Evolutionary conservation across 2,888 invertebrate species (phyloP).

Genomic region (Agrochola litura): DNA sequence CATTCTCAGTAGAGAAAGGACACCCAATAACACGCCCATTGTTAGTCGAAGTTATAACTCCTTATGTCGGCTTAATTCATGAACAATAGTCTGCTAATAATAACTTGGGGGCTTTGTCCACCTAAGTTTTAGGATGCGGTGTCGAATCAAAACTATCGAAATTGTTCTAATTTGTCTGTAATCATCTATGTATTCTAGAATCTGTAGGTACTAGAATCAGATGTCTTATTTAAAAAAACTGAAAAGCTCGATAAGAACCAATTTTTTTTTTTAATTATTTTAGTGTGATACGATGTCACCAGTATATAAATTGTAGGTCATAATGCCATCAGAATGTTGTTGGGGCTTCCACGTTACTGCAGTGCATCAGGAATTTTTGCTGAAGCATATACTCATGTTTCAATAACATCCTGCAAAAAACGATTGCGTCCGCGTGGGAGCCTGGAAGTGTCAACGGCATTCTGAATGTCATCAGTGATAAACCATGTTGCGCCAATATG

Average conservation of each 20-base stretch:
- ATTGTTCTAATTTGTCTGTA: background rate
- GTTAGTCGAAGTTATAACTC: conserved; percentile 9
- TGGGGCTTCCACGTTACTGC: too few relatives aligned
- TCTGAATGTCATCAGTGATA: too few relatives aligned
- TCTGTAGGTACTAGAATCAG: background rate
- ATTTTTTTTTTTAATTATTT: background rate
- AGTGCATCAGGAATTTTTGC: too few relatives aligned
- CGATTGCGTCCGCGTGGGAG: too few relatives aligned
- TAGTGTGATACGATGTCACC: background rate
- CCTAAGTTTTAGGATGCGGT: background rate
- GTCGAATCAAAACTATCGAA: background rate
- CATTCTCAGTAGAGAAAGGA: background rate
- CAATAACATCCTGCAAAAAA: too few relatives aligned
- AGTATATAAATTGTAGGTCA: background rate
- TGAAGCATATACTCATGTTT: too few relatives aligned
- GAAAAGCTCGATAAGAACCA: too few relatives aligned
- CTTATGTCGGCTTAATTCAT: conserved; percentile 4
- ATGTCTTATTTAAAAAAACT: too few relatives aligned
- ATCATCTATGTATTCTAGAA: background rate
- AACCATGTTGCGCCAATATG: too few relatives aligned
- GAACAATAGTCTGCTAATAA: conserved; percentile 25
- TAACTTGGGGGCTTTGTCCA: conserved; percentile 2
- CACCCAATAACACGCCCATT: background rate
- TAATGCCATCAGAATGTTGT: too few relatives aligned
- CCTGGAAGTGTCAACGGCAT: too few relatives aligned